Percentiles rank a stretch among this genome's conserved stretches.
Conservation (phyloP, 92 coral and sea anemone genomes). For the Epizoanthus fatuus region DNA sequence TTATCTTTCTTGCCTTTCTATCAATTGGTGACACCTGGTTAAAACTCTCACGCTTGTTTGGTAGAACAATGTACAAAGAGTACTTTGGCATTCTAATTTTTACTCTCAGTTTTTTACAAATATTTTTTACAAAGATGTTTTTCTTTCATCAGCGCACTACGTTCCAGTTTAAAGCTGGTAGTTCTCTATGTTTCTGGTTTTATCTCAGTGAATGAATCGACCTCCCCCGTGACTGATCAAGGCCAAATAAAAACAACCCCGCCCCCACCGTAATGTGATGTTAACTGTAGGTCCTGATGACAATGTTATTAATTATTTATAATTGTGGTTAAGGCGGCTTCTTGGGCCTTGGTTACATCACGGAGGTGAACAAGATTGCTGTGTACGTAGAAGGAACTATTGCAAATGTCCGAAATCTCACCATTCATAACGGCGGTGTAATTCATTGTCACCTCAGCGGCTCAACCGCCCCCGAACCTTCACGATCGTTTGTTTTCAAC, state of each 20-base stretch:
- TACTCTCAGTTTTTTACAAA: too few relatives aligned
- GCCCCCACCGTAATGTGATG: background rate
- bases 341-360: conserved; percentile 72
- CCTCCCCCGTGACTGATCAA: too few relatives aligned
- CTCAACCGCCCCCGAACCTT: conserved; percentile 58
- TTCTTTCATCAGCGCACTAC: too few relatives aligned
- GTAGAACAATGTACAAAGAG: too few relatives aligned
- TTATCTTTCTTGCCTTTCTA: too few relatives aligned
- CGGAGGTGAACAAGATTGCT: conserved; percentile 74
- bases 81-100: too few relatives aligned
- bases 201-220: too few relatives aligned
- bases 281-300: background rate
- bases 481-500: conserved; percentile 51
- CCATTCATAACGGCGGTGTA: conserved; percentile 73
- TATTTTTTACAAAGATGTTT: too few relatives aligned
- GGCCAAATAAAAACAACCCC: background rate
- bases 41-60: too few relatives aligned
- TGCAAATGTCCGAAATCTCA: conserved; percentile 77
- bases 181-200: too few relatives aligned
- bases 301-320: background rate
- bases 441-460: conserved; percentile 68
- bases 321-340: conserved; percentile 54
- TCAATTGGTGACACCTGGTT: too few relatives aligned
- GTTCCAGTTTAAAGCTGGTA: too few relatives aligned
- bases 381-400: conserved; percentile 76